Conservation (phyloP, 2,797 vertebrate genomes). For the Agapornis canus region DNA sequence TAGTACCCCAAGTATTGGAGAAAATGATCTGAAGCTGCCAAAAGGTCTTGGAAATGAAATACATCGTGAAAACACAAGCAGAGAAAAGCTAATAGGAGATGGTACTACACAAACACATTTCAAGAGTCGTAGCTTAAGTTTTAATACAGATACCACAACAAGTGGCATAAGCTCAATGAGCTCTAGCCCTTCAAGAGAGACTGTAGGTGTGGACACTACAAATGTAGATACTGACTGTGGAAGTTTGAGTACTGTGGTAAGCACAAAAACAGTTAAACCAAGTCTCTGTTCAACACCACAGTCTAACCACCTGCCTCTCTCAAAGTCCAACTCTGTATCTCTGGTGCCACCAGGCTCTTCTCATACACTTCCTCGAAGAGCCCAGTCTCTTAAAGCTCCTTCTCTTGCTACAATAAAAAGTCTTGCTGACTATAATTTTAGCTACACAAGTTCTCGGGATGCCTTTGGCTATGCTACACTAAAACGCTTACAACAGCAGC, state of each 20-base stretch:
- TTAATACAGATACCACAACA: constrained; percentile 98
- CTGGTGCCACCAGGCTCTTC: constrained; percentile 93
- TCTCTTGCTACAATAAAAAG: constrained; percentile 93
- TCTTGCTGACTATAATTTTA: constrained; percentile 94
- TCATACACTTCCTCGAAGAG: constrained; percentile 94
- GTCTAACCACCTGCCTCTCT: constrained; percentile 88
- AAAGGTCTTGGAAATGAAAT: constrained; percentile 80
- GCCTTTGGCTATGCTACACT: constrained; percentile 96
- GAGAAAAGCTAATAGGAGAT: constrained; percentile 88
- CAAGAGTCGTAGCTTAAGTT: constrained; percentile 98
- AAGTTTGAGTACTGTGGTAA: constrained; percentile 96
- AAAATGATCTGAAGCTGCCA: constrained; percentile 85
- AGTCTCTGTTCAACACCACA: constrained; percentile 85
- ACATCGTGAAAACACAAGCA: constrained; percentile 88
- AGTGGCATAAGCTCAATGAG: constrained; percentile 99
- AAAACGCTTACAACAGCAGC: constrained; percentile 94
- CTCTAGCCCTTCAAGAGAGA: constrained; percentile 96
- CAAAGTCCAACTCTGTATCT: constrained; percentile 91
- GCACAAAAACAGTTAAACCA: constrained; percentile 91
- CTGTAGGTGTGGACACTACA: constrained; percentile 85
- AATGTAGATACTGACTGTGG: constrained; percentile 93
- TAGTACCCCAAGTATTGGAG: constrained; percentile 83
- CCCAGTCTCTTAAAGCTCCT: constrained; percentile 95
- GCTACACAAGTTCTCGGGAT: constrained; percentile 91
- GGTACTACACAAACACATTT: constrained; percentile 88